These are phyloP conservation scores for Doris montereyensis DNA, from an alignment of 2,888 invertebrate genomes.

Conservation along the genomic window DNA sequence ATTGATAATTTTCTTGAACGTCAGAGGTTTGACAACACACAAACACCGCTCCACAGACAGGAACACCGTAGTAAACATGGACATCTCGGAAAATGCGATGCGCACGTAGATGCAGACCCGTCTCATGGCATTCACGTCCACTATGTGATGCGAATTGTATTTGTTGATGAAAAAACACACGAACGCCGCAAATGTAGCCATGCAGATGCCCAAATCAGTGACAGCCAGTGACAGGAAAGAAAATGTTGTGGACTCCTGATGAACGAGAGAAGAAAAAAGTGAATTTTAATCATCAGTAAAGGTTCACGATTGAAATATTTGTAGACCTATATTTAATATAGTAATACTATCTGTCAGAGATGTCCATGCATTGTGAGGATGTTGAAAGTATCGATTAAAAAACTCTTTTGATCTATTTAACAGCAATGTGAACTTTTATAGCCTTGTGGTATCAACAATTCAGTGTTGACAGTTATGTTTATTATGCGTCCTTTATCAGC, in stretches of 20 bases:
- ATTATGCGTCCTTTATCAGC: too few species aligned
- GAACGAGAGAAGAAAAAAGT: too few species aligned
- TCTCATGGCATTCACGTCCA: not conserved
- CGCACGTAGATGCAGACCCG: not conserved
- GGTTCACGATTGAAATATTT: too few species aligned
- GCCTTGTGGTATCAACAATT: too few species aligned
- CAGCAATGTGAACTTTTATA: too few species aligned
- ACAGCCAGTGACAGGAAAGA: not conserved
- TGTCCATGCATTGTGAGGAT: too few species aligned
- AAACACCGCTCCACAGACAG: constrained; percentile 31
- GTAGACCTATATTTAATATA: too few species aligned
- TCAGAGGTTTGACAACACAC: constrained; percentile 18
- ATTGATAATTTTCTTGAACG: constrained; percentile 24
- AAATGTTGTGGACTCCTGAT: not conserved
- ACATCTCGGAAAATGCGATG: constrained; percentile 17
- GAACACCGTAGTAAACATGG: constrained; percentile 23
- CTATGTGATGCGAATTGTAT: not conserved
- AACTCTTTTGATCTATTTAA: too few species aligned
- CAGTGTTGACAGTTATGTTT: too few species aligned
- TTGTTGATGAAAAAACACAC: not conserved
- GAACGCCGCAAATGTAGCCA: not conserved
- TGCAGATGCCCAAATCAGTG: not conserved
- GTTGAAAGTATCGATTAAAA: too few species aligned
- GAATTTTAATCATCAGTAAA: too few species aligned
- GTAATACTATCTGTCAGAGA: too few species aligned